A percentile compares a stretch with the other conserved stretches of the same genome.
Conservation (phyloP, 2,113 vertebrate genomes). For the Scomber japonicus region DNA sequence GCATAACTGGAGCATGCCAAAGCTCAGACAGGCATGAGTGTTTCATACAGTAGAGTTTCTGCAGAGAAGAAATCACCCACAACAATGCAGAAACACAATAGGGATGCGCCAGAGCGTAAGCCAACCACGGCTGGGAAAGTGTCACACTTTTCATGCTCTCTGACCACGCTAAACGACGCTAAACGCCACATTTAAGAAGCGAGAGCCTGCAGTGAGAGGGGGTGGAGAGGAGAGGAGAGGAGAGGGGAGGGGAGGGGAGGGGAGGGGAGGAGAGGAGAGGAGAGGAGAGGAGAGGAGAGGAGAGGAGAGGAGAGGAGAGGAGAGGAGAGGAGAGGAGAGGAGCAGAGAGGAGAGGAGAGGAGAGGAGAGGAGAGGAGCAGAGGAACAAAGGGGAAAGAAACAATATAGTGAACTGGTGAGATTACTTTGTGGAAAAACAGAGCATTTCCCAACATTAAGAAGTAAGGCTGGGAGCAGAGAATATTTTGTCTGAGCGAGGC, state of each 20-base stretch:
- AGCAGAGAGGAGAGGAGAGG: background rate
- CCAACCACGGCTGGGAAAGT: slow-evolving; percentile 82
- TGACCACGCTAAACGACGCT: slow-evolving; percentile 86
- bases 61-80: slow-evolving; percentile 82
- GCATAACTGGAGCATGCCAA: slow-evolving; percentile 88
- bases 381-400: background rate
- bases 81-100: slow-evolving; percentile 86
- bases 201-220: slow-evolving; percentile 65
- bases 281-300: slow-evolving; percentile 16
- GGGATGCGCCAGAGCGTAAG: slow-evolving; percentile 81
- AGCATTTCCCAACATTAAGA: slow-evolving; percentile 41
- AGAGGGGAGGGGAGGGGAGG: slow-evolving; percentile 35
- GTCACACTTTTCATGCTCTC: slow-evolving; percentile 87
- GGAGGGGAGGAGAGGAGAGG: slow-evolving; percentile 1
- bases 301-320: slow-evolving; percentile 6
- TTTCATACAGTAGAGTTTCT: slow-evolving; percentile 85
- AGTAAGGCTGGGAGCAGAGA: slow-evolving; percentile 24
- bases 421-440: slow-evolving; percentile 40
- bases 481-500: slow-evolving; percentile 50
- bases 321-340: background rate
- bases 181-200: slow-evolving; percentile 84
- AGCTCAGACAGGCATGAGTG: slow-evolving; percentile 87
- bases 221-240: slow-evolving; percentile 1
- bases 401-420: slow-evolving; percentile 27
- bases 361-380: slow-evolving; percentile 1